These are phyloP conservation scores for Scomber colias DNA, from an alignment of 2,113 vertebrate species.

Conservation along the genomic window DNA sequence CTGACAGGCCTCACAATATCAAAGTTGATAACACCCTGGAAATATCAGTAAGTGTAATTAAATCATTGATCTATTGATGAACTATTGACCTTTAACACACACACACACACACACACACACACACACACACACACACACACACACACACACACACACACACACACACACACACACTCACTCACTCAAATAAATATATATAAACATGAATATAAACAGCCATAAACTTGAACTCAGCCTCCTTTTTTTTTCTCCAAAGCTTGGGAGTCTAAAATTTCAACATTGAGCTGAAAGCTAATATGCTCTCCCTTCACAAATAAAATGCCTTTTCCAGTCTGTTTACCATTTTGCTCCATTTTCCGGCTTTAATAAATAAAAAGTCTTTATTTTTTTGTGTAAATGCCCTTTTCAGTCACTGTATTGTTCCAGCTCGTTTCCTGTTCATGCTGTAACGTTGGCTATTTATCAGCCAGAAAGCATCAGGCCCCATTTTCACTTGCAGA, in stretches of 20 bases:
- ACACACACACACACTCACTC: no score
- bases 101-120: no score
- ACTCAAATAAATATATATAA: no score
- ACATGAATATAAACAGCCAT: neutral
- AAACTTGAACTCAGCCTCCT: neutral
- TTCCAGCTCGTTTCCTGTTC: neutral
- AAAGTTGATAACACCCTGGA: no score
- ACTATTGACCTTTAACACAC: no score
- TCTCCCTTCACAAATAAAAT: neutral
- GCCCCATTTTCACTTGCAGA: neutral
- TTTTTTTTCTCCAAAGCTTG: neutral
- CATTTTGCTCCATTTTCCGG: neutral
- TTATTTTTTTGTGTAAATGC: neutral
- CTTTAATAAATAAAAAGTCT: neutral
- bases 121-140: no score
- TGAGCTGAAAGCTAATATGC: neutral
- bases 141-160: no score
- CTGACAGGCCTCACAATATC: no score
- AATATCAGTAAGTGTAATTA: no score
- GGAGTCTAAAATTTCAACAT: neutral
- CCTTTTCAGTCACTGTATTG: neutral
- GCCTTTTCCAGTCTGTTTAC: neutral
- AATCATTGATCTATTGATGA: no score
- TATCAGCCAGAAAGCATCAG: slow-evolving; percentile 2
- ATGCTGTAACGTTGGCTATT: neutral